Evolutionary conservation across 2,797 vertebrate species (phyloP), one percentile per base, ranked within the genome.

Genomic region (Gymnopithys bicolor): DNA sequence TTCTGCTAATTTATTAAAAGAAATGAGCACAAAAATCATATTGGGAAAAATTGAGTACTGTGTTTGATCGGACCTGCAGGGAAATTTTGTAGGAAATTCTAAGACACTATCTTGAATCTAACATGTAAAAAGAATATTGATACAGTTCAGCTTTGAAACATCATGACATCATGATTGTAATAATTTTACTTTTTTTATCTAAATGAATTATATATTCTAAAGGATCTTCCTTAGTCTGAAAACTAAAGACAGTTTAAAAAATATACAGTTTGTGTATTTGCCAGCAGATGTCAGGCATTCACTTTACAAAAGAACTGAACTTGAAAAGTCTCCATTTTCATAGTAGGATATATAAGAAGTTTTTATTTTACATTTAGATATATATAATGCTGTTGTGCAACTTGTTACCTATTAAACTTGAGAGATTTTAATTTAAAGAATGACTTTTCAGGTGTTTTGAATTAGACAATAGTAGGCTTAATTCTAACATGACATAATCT

Each of bases 281-380:
- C 97, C 97, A 98, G 96, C 94, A 98, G 98, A 67, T 97, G 97
- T 95, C 97, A 97, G 95, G 33, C 95, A 25, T 93, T 95, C 70
- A 43, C 95, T 96, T 95, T 22, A 45, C 49, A 92, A 85, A 55
- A 27, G 17, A 52, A 28, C 12, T 2, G 48, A 11, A 10, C 48
- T 69, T 52, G 39, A 27, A 37, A 76, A 59, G 4, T 11, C 3
- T 60, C 58, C 22, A 1, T 19, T 76, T 83, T 74, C 30, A 27
- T 19, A 37, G 27, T 7, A 71, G 32, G 24, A 1, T 56, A 16
- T 41, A 16, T 41, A 77, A 63, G 59, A 69, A 48, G 28, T 53
- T 92, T 92, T 75, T 19, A 6, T 77, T 93, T 94, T n/a, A 63
- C 69, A 30, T 85, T 69, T 39, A 80, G 43, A 11, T 64, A 18